These are phyloP conservation scores for Labroides dimidiatus DNA, from an alignment of 2,797 vertebrate genomes.

Conservation along the genomic window DNA sequence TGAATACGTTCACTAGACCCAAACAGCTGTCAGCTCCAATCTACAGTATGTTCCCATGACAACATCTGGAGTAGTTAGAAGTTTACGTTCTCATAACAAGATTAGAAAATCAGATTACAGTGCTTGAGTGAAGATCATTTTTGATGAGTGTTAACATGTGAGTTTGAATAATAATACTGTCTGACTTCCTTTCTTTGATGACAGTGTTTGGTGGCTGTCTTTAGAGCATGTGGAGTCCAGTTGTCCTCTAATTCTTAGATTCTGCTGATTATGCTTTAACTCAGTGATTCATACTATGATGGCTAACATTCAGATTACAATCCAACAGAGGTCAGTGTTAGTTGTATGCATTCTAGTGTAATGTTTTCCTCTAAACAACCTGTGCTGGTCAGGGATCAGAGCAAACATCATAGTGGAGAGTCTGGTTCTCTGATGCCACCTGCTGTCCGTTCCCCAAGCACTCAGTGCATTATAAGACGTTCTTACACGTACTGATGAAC, in stretches of 20 bases:
- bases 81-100: conserved; percentile 4
- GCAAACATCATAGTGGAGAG: background rate
- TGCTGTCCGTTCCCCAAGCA: conserved; percentile 49
- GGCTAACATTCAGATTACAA: too few relatives aligned
- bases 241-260: too few relatives aligned
- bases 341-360: conserved; percentile 23
- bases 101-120: conserved; percentile 15
- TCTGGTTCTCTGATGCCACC: conserved; percentile 72
- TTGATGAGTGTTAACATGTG: conserved; percentile 10
- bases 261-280: too few relatives aligned
- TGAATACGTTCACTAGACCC: conserved; percentile 72
- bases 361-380: conserved; percentile 8
- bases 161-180: conserved; percentile 7
- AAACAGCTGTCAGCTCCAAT: conserved; percentile 83
- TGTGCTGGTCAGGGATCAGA: conserved; percentile 21
- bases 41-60: conserved; percentile 71
- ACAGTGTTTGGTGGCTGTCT: background rate
- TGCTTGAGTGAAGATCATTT: background rate
- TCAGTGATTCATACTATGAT: too few relatives aligned
- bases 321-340: conserved; percentile 23
- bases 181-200: background rate
- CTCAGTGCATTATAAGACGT: background rate
- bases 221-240: too few relatives aligned
- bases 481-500: too few relatives aligned
- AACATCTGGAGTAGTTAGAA: conserved; percentile 73